phyloP scores from a whole-genome alignment of 1,140 invertebrate genomes.

The Zaprionus nigranus region DNA sequence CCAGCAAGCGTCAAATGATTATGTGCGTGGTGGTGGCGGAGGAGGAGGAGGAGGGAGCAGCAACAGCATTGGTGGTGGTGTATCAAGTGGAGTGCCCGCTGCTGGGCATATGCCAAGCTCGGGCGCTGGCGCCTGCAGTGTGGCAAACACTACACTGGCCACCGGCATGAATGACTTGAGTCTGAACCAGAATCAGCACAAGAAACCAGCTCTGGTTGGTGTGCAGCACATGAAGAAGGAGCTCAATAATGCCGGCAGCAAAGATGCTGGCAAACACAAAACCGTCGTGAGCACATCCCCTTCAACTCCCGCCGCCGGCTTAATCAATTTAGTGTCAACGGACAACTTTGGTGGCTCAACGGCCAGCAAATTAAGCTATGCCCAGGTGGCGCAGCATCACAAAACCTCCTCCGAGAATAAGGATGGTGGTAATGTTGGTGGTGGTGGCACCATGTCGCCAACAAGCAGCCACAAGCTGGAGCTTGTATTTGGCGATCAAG shows the following conservation, averaged over 20 bases:
- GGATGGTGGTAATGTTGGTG: slow-evolving; percentile 29
- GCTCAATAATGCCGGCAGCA: slow-evolving; percentile 49
- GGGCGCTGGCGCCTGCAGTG: slow-evolving; percentile 74
- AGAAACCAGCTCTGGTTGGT: slow-evolving; percentile 68
- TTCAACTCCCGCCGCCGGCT: slow-evolving; percentile 43
- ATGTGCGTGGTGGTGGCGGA: slow-evolving; percentile 85
- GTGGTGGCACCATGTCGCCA: slow-evolving; percentile 45
- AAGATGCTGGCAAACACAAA: slow-evolving; percentile 73
- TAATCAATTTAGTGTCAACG: slow-evolving; percentile 79
- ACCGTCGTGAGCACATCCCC: slow-evolving; percentile 65
- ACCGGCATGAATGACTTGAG: slow-evolving; percentile 68
- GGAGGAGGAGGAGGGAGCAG: slow-evolving; percentile 47
- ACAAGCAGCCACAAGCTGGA: slow-evolving; percentile 68
- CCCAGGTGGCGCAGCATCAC: slow-evolving; percentile 92
- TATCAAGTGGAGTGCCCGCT: slow-evolving; percentile 16
- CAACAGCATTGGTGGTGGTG: slow-evolving; percentile 13
- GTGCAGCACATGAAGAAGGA: slow-evolving; percentile 78
- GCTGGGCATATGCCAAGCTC: slow-evolving; percentile 41
- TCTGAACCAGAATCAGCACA: slow-evolving; percentile 72
- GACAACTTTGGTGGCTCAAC: slow-evolving; percentile 80
- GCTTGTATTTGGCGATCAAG: slow-evolving; percentile 54
- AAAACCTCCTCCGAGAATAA: slow-evolving; percentile 84
- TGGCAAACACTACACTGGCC: slow-evolving; percentile 56
- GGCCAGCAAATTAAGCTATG: slow-evolving; percentile 90
- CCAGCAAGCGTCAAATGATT: slow-evolving; percentile 55